A percentile compares a stretch with the other conserved stretches of the same genome.
These are phyloP conservation scores for Cyprinella venusta DNA, from an alignment of 2,797 vertebrate genomes.

Conservation along the genomic window DNA sequence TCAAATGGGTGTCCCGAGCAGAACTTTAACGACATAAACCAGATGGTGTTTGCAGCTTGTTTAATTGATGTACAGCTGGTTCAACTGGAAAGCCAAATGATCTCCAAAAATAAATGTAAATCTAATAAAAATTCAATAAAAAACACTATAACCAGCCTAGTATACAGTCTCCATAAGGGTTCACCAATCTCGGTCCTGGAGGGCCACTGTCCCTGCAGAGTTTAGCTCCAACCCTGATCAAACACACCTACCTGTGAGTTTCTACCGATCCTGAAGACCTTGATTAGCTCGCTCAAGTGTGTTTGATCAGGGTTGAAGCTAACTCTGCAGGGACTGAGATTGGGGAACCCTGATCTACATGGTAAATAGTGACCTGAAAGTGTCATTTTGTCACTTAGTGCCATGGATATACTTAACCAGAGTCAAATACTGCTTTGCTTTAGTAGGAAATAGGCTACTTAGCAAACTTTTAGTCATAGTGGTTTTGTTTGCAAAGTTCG, in stretches of 20 bases:
- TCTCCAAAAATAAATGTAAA: neutral
- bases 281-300: no score
- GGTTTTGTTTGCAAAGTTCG: neutral
- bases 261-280: no score
- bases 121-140: neutral
- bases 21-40: neutral
- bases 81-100: neutral
- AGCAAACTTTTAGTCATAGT: neutral
- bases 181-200: no score
- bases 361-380: neutral
- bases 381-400: neutral
- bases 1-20: neutral
- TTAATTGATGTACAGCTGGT: neutral
- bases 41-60: neutral
- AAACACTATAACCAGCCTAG: neutral
- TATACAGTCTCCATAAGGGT: no score
- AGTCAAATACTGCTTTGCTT: neutral
- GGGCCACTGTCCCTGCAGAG: no score
- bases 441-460: no score
- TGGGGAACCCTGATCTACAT: neutral
- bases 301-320: no score
- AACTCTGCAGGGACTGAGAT: no score
- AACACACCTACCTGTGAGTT: no score
- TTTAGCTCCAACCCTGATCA: no score
- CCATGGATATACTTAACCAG: neutral